Evolutionary conservation across 2,797 vertebrate species (phyloP), one percentile per base, ranked within the genome.

Genomic region (Xyrichtys novacula): DNA sequence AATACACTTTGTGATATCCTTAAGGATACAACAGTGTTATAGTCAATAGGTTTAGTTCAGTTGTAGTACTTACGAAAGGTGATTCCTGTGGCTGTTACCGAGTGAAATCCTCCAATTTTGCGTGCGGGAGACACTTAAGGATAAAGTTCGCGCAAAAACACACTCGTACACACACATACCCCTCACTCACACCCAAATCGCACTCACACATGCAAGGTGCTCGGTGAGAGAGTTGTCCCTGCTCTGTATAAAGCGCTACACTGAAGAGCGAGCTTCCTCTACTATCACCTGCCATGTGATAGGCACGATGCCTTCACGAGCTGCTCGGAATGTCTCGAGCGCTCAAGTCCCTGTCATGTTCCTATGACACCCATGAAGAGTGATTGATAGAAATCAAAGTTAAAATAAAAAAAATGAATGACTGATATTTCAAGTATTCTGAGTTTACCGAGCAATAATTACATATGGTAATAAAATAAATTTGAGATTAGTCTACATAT

Each of bases 211-310:
- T 2, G 9, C 3, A 15, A 25, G 49, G 57, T 29, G 54, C 61
- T 55, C 26, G 14, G 32, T 25, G 50, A 14, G 7, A 3, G 36
- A 29, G 43, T 22, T 26, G 23, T 8, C 43, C 3, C 28, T 7
- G 46, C 12, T 25, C 38, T 2, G 26, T 2, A 19, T 54, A 28
- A 22, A 1, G 34, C 28, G 29, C 9, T 8, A 46, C 0, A 5
- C 50, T 2, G 63, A 2, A n/a, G 66, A 60, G 9, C 57, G 65
- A 66, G 78, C 74, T 63, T 61, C 42, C 54, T 71, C 78, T 47
- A 59, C 66, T 32, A 44, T 80, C 86, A 89, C 83, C 87, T 88
- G 87, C 85, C 82, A 82, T 87, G 85, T 84, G 86, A 88, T 61
- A 60, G 59, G n/a, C 60, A 25, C 12, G 78, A 22, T 58, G 84